Evolutionary conservation across 2,888 invertebrate species (phyloP), one percentile per base, ranked within the genome.

Genomic region (Oligia latruncula): DNA sequence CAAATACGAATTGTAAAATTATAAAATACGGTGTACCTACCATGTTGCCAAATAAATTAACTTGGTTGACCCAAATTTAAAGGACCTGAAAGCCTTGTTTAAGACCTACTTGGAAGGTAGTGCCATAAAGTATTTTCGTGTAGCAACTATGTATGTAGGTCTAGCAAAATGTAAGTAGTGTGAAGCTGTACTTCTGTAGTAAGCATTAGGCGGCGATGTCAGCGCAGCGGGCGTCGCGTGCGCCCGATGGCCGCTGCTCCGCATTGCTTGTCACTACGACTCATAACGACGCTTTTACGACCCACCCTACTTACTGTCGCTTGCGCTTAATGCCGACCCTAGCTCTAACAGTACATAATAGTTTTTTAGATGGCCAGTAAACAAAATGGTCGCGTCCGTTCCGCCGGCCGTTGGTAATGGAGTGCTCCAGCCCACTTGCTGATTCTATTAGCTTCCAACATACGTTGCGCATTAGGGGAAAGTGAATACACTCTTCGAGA

Each of bases 231-330:
- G 94, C 77, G 91, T 92, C 91, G 94, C 94, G 93, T 95, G 95
- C 92, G 92, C 77, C 88, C 93, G 92, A 94, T 93, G 91, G 93
- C 92, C 85, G 88, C 93, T 90, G 91, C 89, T 86, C 85, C 83
- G 89, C 91, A 92, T 90, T 91, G 91, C 93, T 93, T 92, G 93
- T 93, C 91, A 89, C 92, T 89, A 85, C 49, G 88, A 89, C 91
- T 90, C 91, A 88, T 94, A 93, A 95, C 93, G 91, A 92, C 91
- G 87, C 90, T 92, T 95, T 95, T 94, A 95, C 92, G 94, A 93
- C 84, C 90, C 90, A 91, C 93, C 93, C 93, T 91, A 93, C 93
- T 93, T 90, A 92, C 88, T 85, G 85, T 87, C 84, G 85, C 90
- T 90, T 95, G 95, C 92, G 90, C 92, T 95, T 95, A 96, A 96